Conservation (phyloP, 2,113 vertebrate species). For the Haplotaxodon microlepis region DNA sequence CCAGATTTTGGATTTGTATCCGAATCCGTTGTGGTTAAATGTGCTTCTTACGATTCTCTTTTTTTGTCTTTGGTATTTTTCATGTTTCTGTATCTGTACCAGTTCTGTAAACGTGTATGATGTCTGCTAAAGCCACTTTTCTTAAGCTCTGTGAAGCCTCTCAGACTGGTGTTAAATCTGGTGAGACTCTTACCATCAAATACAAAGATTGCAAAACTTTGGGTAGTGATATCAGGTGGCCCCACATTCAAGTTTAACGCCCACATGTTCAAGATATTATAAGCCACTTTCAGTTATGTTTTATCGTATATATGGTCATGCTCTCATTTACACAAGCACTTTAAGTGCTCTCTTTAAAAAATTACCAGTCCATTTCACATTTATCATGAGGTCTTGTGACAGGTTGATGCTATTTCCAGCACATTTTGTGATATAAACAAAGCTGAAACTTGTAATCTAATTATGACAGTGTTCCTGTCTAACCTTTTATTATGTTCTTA, state of each 20-base stretch:
- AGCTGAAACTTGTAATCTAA: not conserved
- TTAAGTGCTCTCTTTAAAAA: not conserved
- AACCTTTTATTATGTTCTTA: not conserved
- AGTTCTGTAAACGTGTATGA: not conserved
- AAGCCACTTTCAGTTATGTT: not conserved
- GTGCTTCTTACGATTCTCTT: not conserved
- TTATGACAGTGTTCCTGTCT: not conserved
- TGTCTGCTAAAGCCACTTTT: not conserved
- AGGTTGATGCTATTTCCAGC: not conserved
- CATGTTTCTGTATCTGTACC: not conserved
- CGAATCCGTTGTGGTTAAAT: not conserved
- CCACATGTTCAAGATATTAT: not conserved
- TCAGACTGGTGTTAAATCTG: not conserved
- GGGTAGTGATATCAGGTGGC: not conserved
- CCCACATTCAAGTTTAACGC: not conserved
- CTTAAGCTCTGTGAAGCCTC: not conserved
- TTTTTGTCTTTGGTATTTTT: not conserved
- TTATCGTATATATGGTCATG: not conserved
- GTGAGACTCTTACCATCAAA: not conserved
- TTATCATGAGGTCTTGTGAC: not conserved
- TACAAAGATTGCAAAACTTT: not conserved
- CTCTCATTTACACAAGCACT: not conserved
- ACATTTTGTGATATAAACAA: not conserved
- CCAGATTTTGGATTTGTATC: not conserved
- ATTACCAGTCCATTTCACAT: not conserved